Percentiles rank a stretch among this genome's conserved stretches.
These are phyloP conservation scores for Bimastos eiseni DNA, from an alignment of 2,888 invertebrate genomes.

Conservation along the genomic window DNA sequence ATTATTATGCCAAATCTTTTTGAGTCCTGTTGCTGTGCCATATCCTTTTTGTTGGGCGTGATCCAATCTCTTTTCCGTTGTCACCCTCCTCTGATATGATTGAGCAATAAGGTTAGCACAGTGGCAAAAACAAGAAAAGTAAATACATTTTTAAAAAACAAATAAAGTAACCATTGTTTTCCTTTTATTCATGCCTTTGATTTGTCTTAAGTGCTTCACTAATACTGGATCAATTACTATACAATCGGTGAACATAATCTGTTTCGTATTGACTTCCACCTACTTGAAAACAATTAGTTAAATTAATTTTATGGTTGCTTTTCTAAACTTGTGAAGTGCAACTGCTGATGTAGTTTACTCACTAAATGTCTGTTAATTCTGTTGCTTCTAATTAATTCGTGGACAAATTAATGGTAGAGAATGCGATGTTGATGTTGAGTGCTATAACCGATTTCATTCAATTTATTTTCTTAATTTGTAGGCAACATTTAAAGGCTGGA, in stretches of 20 bases:
- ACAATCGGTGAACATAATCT: neutral
- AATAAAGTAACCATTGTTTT: too few relatives aligned
- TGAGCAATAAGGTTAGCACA: too few relatives aligned
- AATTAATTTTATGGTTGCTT: neutral
- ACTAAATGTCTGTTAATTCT: neutral
- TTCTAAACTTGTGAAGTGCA: neutral
- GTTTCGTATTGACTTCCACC: neutral
- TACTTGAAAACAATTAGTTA: neutral
- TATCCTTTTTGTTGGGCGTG: too few relatives aligned
- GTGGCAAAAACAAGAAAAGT: too few relatives aligned
- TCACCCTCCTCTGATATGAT: too few relatives aligned
- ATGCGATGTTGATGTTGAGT: slow-evolving; percentile 1
- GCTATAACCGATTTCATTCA: neutral
- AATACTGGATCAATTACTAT: neutral
- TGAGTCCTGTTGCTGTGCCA: too few relatives aligned
- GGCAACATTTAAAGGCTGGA: slow-evolving; percentile 99
- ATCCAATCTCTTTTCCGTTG: too few relatives aligned
- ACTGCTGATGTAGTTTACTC: neutral
- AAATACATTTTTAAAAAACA: too few relatives aligned
- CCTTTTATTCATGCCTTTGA: too few relatives aligned
- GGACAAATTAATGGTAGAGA: neutral
- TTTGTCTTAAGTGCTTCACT: too few relatives aligned
- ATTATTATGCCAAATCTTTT: too few relatives aligned
- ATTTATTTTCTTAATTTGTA: slow-evolving; percentile 47
- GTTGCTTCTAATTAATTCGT: neutral